Conservation (phyloP, 2,888 invertebrate species). For the Clepsis dumicolana region DNA sequence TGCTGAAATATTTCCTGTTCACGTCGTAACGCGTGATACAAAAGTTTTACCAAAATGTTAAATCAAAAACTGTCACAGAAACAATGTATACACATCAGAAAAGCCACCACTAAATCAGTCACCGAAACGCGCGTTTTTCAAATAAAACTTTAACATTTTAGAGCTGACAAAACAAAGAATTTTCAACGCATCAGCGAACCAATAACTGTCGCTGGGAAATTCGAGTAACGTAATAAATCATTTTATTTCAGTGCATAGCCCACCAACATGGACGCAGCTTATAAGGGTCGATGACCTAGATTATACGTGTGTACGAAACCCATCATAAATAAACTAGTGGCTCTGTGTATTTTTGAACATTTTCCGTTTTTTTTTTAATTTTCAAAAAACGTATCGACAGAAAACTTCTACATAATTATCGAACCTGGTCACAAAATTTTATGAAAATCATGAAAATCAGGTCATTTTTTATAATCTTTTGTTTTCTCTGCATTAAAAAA, state of each 20-base stretch:
- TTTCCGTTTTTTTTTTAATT: too few species aligned
- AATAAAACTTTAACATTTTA: slow-evolving; percentile 19
- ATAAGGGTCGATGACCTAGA: not conserved
- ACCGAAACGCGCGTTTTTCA: slow-evolving; percentile 7
- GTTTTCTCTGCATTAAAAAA: too few species aligned
- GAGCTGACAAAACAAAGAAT: slow-evolving; percentile 35
- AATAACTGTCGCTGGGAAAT: slow-evolving; percentile 32
- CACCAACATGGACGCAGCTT: slow-evolving; percentile 36
- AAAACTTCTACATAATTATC: too few species aligned
- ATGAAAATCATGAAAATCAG: too few species aligned
- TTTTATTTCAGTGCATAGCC: slow-evolving; percentile 51
- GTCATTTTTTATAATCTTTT: too few species aligned
- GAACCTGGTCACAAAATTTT: too few species aligned
- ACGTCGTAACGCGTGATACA: too few species aligned
- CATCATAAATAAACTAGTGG: too few species aligned
- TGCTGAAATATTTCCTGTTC: too few species aligned
- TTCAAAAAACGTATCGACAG: too few species aligned
- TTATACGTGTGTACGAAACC: not conserved
- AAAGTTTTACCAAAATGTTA: not conserved
- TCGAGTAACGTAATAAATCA: slow-evolving; percentile 43
- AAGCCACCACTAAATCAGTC: slow-evolving; percentile 12
- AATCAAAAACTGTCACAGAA: not conserved
- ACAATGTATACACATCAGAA: not conserved
- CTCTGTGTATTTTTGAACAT: too few species aligned
- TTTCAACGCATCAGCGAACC: slow-evolving; percentile 21